Percentiles rank a stretch among this genome's conserved stretches.
Evolutionary conservation across 2,797 vertebrate species (phyloP).

Genomic region (Alcedo quadribrachys): DNA sequence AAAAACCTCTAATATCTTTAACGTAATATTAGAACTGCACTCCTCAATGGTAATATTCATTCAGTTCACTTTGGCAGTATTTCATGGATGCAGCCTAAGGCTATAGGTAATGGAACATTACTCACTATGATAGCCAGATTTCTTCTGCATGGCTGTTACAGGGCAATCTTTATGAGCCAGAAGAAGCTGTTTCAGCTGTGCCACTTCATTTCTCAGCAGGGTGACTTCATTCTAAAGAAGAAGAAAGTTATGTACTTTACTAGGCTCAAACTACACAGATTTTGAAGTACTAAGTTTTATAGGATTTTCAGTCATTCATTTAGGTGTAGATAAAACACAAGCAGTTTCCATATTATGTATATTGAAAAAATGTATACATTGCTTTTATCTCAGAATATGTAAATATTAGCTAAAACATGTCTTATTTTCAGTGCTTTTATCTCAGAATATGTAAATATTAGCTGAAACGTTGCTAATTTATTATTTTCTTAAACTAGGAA

Average conservation of each 20-base stretch:
- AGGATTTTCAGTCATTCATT: slow-evolving; percentile 51
- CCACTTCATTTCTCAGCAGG: slow-evolving; percentile 99
- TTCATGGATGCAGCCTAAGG: slow-evolving; percentile 81
- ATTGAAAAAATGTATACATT: not conserved
- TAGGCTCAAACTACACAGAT: slow-evolving; percentile 55
- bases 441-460: slow-evolving; percentile 13
- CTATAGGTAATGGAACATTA: slow-evolving; percentile 92
- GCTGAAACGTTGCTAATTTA: not conserved
- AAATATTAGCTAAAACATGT: slow-evolving; percentile 12
- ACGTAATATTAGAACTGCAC: slow-evolving; percentile 62
- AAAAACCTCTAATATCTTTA: not conserved
- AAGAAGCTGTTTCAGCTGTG: slow-evolving; percentile 99
- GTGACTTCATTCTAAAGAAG: slow-evolving; percentile 95
- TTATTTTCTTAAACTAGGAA: slow-evolving; percentile 22
- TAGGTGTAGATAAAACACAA: slow-evolving; percentile 55
- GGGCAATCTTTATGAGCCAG: slow-evolving; percentile 99
- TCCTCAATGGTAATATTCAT: slow-evolving; percentile 66
- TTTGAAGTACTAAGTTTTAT: slow-evolving; percentile 56
- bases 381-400: not conserved
- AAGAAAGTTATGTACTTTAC: slow-evolving; percentile 79
- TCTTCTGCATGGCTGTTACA: slow-evolving; percentile 99
- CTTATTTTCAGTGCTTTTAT: not conserved
- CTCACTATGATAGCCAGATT: slow-evolving; percentile 99
- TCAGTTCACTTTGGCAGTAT: slow-evolving; percentile 80
- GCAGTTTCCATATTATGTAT: not conserved